A percentile compares a stretch with the other conserved stretches of the same genome.
Evolutionary conservation across 1,140 invertebrate species (phyloP).

Genomic region (Paralvinella palmiformis): DNA sequence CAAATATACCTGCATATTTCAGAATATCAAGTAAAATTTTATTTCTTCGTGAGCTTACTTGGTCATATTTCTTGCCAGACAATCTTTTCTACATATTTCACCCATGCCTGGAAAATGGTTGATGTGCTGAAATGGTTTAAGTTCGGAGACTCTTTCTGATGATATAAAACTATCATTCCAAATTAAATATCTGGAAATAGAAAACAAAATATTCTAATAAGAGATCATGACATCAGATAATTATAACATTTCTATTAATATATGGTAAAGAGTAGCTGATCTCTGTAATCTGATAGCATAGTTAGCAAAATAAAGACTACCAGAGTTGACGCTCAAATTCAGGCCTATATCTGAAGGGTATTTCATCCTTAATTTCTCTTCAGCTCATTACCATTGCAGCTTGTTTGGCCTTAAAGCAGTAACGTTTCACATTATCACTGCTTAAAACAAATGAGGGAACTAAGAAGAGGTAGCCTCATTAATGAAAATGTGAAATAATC

Average conservation of each 20-base stretch:
- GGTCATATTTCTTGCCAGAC: constrained; percentile 43
- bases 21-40: neutral
- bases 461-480: no score
- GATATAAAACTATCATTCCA: constrained; percentile 49
- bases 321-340: neutral
- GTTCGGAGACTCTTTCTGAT: constrained; percentile 42
- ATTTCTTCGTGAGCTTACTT: constrained; percentile 32
- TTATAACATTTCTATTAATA: neutral
- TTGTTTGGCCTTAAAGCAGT: no score
- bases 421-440: no score
- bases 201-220: neutral
- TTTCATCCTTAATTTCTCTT: neutral
- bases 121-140: constrained; percentile 47
- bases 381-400: no score
- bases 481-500: no score
- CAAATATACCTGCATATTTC: neutral
- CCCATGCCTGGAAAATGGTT: constrained; percentile 52
- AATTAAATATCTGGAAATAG: constrained; percentile 37
- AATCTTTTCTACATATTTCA: constrained; percentile 49
- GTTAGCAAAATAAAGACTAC: neutral
- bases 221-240: neutral
- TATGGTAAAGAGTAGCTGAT: neutral
- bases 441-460: no score
- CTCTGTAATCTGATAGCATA: neutral
- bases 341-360: neutral